A percentile compares a stretch with the other conserved stretches of the same genome.
These are phyloP conservation scores for Potamarius usumacintae DNA, from an alignment of 2,113 vertebrate genomes.

Conservation along the genomic window DNA sequence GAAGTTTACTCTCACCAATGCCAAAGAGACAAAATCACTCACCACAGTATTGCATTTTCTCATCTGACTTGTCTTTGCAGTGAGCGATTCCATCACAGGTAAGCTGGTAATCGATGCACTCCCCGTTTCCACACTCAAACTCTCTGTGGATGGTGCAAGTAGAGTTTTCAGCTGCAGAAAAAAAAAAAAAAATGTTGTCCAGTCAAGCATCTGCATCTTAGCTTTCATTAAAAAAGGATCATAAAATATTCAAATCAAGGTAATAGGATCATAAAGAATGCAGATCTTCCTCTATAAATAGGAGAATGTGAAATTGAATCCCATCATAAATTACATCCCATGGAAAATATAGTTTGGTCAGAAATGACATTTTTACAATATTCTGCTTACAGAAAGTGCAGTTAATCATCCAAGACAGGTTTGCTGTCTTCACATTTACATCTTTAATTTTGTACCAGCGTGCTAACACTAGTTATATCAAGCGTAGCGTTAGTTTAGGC, in stretches of 20 bases:
- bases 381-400: not conserved
- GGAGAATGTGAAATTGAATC: not conserved
- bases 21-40: constrained; percentile 59
- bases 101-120: constrained; percentile 90
- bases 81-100: constrained; percentile 90
- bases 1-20: not conserved
- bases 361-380: not conserved
- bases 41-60: constrained; percentile 97
- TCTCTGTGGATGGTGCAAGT: constrained; percentile 92
- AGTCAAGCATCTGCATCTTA: not conserved
- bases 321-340: not conserved
- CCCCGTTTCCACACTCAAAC: constrained; percentile 95
- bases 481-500: too few relatives aligned
- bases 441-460: not conserved
- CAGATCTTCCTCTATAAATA: constrained; percentile 9
- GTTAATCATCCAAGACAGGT: not conserved
- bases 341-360: not conserved
- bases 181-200: constrained; percentile 30
- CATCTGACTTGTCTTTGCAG: constrained; percentile 98
- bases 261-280: constrained; percentile 20
- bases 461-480: not conserved
- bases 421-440: not conserved
- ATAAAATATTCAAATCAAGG: not conserved
- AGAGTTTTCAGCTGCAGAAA: constrained; percentile 85
- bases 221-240: not conserved